A percentile compares a stretch with the other conserved stretches of the same genome.
Evolutionary conservation across 2,888 invertebrate species (phyloP).

Genomic region (Cephalotes varians): DNA sequence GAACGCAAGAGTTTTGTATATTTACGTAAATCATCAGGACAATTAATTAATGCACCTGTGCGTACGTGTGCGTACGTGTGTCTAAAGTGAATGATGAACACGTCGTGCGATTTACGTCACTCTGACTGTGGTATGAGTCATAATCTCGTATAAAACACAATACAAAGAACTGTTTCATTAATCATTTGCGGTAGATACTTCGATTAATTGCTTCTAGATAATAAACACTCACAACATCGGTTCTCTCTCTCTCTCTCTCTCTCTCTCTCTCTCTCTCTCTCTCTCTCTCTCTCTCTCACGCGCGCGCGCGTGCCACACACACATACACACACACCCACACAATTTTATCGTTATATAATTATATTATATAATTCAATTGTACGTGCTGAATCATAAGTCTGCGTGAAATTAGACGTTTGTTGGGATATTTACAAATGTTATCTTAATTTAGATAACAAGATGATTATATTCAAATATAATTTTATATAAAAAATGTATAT

Average conservation of each 20-base stretch:
- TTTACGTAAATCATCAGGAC: background rate
- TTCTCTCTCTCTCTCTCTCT: too few species aligned
- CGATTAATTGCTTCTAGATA: background rate
- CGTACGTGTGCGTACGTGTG: background rate
- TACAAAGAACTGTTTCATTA: conserved; percentile 27
- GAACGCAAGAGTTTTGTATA: background rate
- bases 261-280: too few species aligned
- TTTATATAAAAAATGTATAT: background rate
- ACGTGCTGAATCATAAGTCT: background rate
- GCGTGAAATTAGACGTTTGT: background rate
- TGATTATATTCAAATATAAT: background rate
- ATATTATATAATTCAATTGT: background rate
- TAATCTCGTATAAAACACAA: background rate
- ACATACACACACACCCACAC: too few species aligned
- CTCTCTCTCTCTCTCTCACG: too few species aligned
- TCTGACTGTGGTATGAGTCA: conserved; percentile 18
- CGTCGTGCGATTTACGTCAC: conserved; percentile 12
- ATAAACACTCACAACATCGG: background rate
- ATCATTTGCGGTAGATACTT: background rate
- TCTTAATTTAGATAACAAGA: background rate
- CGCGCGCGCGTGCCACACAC: too few species aligned
- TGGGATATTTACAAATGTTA: too few species aligned
- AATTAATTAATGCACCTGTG: background rate
- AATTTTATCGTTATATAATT: background rate
- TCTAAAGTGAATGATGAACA: conserved; percentile 1